Conservation (phyloP, 1,140 invertebrate genomes). For the Anastatus disparis region DNA sequence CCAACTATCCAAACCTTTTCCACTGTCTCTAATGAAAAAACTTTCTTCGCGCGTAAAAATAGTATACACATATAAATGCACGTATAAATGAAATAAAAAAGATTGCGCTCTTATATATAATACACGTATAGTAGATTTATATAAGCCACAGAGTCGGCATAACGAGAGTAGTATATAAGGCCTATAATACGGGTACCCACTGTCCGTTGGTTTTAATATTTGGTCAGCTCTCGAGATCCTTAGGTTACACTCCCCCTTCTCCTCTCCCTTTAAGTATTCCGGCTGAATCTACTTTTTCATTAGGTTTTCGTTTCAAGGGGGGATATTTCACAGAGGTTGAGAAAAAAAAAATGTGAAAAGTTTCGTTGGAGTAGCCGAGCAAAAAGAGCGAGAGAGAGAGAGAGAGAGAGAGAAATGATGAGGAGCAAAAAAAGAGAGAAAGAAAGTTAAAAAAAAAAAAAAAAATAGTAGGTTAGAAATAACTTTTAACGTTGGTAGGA, state of each 20-base stretch:
- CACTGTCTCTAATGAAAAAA: constrained; percentile 27
- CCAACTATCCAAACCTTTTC: neutral
- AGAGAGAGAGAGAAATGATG: no score
- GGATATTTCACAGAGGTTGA: no score
- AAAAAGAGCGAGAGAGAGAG: no score
- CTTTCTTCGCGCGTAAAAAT: neutral
- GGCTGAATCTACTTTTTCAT: constrained; percentile 23
- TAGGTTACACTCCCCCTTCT: no score
- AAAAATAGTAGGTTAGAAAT: no score
- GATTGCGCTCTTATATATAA: neutral
- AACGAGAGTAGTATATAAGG: neutral
- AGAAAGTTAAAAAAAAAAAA: no score
- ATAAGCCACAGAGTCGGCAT: neutral
- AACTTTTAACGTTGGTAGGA: constrained; percentile 13
- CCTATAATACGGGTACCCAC: neutral
- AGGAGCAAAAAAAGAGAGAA: constrained; percentile 3
- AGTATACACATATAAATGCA: no score
- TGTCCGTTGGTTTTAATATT: constrained; percentile 14
- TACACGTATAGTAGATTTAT: neutral
- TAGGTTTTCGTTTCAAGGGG: no score
- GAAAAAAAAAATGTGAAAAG: neutral
- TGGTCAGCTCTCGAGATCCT: neutral
- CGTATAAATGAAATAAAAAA: no score
- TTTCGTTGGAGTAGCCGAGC: no score
- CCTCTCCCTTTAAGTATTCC: neutral